Evolutionary conservation across 2,888 invertebrate genomes (phyloP), one percentile per base, ranked within the genome.

Genomic region (Quadroppia sp.): DNA sequence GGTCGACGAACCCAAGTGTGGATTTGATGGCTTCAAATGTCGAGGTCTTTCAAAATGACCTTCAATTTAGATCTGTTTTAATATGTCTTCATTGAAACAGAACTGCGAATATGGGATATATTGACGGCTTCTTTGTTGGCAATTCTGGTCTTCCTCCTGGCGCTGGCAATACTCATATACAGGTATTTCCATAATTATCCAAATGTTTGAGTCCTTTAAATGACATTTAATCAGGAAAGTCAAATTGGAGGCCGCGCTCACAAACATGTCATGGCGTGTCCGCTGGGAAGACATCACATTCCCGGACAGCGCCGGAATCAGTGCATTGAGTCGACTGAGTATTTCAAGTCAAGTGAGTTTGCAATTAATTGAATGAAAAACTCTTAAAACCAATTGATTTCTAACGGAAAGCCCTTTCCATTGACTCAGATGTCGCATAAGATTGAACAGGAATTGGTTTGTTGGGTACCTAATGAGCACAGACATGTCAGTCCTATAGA

Each of bases 1-100:
- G 0, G 88, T 88, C 78, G 94, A 94, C 81, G 92, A 93, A 81
- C 98, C 98, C 0, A 89, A 89, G 71, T 98, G 98, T 81, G 98
- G 98, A 1, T 98, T 95, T 83, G 86, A 89, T 78, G 78, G 77
- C 25, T 45, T 48, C 3, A 20, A 40, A 13, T 73, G 71, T 48
- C 64, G 15, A 75, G 32, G 73, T 72, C 17, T 45, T 45, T 6
- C 15, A 9, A 3, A 17, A 6, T 45, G 6, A 17, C 2, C 45
- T n/a, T 17, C 2, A 17, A 9, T 45, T 45, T 4, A 3, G 3
- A n/a, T 17, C 45, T 11, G 15, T 45, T 17, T 45, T n/a, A n/a
- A n/a, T n/a, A n/a, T n/a, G n/a, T n/a, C n/a, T n/a, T n/a, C n/a
- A 17, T 45, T 45, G n/a, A 23, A 23, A 53, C 53, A 75, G 76